phyloP scores from a whole-genome alignment of 2,888 invertebrate species.

The Lucinisca nassula region DNA sequence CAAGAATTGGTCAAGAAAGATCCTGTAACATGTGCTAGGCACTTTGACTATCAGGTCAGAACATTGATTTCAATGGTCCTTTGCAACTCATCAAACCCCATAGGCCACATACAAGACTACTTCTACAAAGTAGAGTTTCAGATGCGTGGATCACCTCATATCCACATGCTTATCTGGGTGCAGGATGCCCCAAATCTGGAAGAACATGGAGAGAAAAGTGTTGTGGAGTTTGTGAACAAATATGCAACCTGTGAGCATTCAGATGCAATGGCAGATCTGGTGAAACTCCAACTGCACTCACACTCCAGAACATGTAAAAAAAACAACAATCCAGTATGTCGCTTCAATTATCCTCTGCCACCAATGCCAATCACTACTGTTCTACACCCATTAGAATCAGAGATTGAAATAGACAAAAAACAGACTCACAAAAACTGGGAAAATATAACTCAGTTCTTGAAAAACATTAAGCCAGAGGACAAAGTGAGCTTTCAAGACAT shows the following conservation, averaged over 20 bases:
- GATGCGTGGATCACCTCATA: constrained; percentile 57
- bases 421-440: constrained; percentile 33
- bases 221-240: neutral
- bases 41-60: constrained; percentile 47
- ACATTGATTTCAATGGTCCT: too few species aligned
- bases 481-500: constrained; percentile 1
- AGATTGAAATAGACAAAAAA: constrained; percentile 25
- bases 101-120: too few species aligned
- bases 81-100: too few species aligned
- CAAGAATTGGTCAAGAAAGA: constrained; percentile 22
- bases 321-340: constrained; percentile 29
- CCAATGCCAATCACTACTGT: constrained; percentile 44
- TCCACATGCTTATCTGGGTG: constrained; percentile 47
- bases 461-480: constrained; percentile 19
- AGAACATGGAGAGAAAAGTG: neutral
- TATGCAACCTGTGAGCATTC: constrained; percentile 24
- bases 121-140: constrained; percentile 62
- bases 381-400: constrained; percentile 45
- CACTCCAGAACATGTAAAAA: constrained; percentile 53
- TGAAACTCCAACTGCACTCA: constrained; percentile 23
- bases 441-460: neutral
- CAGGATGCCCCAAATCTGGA: constrained; percentile 35
- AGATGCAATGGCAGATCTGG: constrained; percentile 1
- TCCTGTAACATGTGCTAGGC: constrained; percentile 62
- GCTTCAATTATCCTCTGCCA: constrained; percentile 64